Conservation (phyloP, 2,113 vertebrate genomes). For the Macrotus californicus region DNA sequence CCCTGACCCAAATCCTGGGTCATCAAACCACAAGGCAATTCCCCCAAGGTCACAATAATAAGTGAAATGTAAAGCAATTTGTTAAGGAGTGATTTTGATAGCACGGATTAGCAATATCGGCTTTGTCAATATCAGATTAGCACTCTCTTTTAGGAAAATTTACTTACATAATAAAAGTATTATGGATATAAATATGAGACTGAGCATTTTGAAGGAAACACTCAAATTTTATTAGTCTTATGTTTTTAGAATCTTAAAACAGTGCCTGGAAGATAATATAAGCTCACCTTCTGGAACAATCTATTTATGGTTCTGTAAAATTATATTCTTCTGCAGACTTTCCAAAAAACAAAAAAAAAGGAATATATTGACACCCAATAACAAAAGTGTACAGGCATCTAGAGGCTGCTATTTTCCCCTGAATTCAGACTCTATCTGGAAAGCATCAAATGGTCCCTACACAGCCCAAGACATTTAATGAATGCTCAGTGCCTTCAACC, state of each 20-base stretch:
- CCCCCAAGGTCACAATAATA: neutral
- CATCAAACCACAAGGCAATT: neutral
- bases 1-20: neutral
- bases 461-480: neutral
- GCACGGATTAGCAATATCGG: neutral
- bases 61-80: neutral
- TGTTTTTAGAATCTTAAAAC: neutral
- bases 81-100: neutral
- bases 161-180: neutral
- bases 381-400: neutral
- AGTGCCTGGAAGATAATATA: neutral
- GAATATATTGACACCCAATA: neutral
- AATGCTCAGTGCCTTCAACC: neutral
- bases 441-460: neutral
- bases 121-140: neutral
- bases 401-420: neutral
- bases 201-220: neutral
- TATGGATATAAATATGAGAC: neutral
- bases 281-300: neutral
- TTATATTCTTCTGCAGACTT: neutral
- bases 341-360: neutral
- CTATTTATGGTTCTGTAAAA: neutral
- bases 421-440: neutral
- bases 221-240: neutral
- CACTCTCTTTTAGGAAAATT: neutral